Conservation (phyloP, 2,113 vertebrate genomes). For the Gallinago paraguaiae region DNA sequence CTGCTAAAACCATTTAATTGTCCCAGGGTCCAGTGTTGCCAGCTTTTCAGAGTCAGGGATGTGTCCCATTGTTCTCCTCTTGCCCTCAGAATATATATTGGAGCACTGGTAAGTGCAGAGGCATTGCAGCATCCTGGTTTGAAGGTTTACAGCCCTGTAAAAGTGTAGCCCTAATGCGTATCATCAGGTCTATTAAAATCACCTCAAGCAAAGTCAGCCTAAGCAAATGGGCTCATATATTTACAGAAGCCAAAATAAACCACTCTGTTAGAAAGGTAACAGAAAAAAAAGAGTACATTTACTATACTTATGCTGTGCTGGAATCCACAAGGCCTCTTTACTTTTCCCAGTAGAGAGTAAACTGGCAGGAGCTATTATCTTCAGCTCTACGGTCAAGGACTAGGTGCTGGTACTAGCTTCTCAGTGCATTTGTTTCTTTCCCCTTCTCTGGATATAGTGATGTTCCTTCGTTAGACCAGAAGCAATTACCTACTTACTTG, state of each 20-base stretch:
- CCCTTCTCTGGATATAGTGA: neutral
- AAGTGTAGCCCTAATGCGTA: neutral
- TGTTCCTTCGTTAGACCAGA: neutral
- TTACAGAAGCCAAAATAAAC: neutral
- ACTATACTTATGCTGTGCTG: neutral
- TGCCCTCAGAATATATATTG: neutral
- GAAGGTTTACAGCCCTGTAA: neutral
- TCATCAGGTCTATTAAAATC: neutral
- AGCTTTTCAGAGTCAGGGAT: neutral
- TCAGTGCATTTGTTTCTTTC: neutral
- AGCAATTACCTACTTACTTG: neutral
- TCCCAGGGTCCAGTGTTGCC: neutral
- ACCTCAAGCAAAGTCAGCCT: neutral
- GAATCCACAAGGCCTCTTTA: neutral
- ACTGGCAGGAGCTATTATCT: rapidly evolving
- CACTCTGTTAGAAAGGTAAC: neutral
- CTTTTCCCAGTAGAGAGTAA: neutral
- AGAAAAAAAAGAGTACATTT: neutral
- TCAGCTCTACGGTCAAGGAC: neutral
- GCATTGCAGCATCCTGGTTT: neutral
- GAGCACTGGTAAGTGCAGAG: neutral
- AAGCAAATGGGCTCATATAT: neutral
- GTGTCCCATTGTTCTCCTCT: neutral
- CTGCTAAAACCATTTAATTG: neutral
- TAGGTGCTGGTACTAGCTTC: neutral